These are phyloP conservation scores for Catonia carolina DNA, from an alignment of 2,888 invertebrate genomes.

Conservation along the genomic window DNA sequence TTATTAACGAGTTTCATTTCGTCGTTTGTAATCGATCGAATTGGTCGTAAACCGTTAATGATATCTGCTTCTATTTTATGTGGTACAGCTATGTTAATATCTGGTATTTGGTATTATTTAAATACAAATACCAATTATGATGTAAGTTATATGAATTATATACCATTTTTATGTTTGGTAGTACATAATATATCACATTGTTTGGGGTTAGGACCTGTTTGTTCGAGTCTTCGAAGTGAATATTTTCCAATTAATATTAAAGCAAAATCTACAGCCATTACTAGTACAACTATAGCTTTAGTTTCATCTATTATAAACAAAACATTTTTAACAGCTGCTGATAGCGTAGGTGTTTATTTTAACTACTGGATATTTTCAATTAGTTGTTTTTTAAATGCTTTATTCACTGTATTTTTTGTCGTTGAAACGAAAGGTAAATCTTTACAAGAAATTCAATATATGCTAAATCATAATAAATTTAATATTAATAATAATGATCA, in stretches of 20 bases:
- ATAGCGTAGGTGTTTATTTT: neutral
- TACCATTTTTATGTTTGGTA: neutral
- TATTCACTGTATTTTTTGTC: neutral
- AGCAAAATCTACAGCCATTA: neutral
- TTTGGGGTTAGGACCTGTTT: neutral
- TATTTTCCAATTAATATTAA: neutral
- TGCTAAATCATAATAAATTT: no score
- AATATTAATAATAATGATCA: no score
- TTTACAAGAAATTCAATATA: neutral
- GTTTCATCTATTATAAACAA: neutral
- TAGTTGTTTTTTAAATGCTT: neutral
- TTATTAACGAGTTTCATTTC: neutral
- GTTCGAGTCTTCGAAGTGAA: neutral
- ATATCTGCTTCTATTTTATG: neutral
- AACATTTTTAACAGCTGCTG: neutral
- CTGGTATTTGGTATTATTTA: neutral
- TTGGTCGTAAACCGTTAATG: neutral
- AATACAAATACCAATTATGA: neutral
- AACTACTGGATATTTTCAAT: constrained; percentile 2
- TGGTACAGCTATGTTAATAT: neutral
- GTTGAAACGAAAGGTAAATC: neutral
- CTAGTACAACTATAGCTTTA: neutral
- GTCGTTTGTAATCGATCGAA: neutral
- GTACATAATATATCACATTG: neutral
- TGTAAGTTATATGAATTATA: neutral